Percentiles rank a stretch among this genome's conserved stretches.
phyloP scores from a whole-genome alignment of 2,888 invertebrate genomes.

The Pachliopta kotzebuea region DNA sequence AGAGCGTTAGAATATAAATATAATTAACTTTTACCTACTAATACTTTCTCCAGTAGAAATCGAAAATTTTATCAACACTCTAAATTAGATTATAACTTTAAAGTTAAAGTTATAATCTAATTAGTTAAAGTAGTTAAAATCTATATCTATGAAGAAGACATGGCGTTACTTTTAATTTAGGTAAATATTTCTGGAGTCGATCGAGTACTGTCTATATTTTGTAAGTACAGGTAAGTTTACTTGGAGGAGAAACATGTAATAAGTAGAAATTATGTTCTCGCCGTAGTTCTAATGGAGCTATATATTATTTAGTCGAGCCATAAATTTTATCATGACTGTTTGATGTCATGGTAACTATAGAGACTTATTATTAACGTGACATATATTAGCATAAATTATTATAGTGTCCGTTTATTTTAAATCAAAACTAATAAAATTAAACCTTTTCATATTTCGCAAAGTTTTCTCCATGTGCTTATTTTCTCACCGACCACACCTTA shows the following conservation, averaged over 20 bases:
- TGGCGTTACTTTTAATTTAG: constrained; percentile 75
- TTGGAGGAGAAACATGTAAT: constrained; percentile 35
- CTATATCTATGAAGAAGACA: constrained; percentile 73
- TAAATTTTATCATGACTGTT: not conserved
- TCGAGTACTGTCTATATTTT: constrained; percentile 55
- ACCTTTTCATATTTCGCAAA: not conserved
- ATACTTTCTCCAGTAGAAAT: no score
- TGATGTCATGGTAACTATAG: not conserved
- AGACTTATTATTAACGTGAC: no score
- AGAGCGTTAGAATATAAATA: no score
- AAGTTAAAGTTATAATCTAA: constrained; percentile 67
- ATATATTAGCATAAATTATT: no score
- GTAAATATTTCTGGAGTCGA: constrained; percentile 60
- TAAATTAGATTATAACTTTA: no score
- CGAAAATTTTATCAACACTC: no score
- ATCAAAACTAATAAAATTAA: no score
- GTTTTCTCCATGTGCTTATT: not conserved
- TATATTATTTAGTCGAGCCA: constrained; percentile 17
- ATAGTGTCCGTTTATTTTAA: no score
- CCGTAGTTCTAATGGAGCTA: constrained; percentile 18
- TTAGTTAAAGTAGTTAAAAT: no score
- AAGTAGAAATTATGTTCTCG: constrained; percentile 25
- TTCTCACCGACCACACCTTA: not conserved
- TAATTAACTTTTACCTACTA: no score
- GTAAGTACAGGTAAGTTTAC: constrained; percentile 47